These are phyloP conservation scores for Mustela lutreola DNA, from an alignment of 2,113 vertebrate genomes.

Conservation along the genomic window DNA sequence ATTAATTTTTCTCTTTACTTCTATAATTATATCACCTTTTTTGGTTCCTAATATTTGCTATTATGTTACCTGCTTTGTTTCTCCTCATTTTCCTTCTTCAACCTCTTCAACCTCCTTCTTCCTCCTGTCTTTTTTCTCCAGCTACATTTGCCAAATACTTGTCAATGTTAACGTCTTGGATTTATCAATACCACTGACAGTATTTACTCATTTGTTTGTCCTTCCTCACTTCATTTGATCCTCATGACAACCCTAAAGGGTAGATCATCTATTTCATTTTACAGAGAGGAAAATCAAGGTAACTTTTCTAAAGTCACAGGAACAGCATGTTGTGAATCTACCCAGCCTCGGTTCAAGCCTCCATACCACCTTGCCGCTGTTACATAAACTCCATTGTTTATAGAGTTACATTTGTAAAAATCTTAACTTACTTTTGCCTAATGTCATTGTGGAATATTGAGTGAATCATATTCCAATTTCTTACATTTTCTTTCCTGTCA, in stretches of 20 bases:
- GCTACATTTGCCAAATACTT: background rate
- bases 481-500: background rate
- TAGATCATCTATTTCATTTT: background rate
- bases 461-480: background rate
- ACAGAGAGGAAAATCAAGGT: background rate
- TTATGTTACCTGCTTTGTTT: background rate
- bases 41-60: background rate
- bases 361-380: background rate
- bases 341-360: rapidly evolving
- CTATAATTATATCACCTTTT: background rate
- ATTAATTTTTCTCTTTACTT: background rate
- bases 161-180: no score
- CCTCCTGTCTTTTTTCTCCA: background rate
- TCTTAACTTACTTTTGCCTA: background rate
- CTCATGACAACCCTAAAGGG: background rate
- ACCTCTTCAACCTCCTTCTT: background rate
- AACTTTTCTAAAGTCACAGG: background rate
- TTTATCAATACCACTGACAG: background rate
- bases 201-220: background rate
- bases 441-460: background rate
- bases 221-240: background rate
- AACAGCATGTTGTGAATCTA: background rate
- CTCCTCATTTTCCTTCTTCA: background rate
- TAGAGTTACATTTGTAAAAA: background rate
- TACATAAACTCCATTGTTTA: background rate